A percentile compares a stretch with the other conserved stretches of the same genome.
Conservation (phyloP, 2,113 vertebrate species). For the Chloropsis hardwickii region DNA sequence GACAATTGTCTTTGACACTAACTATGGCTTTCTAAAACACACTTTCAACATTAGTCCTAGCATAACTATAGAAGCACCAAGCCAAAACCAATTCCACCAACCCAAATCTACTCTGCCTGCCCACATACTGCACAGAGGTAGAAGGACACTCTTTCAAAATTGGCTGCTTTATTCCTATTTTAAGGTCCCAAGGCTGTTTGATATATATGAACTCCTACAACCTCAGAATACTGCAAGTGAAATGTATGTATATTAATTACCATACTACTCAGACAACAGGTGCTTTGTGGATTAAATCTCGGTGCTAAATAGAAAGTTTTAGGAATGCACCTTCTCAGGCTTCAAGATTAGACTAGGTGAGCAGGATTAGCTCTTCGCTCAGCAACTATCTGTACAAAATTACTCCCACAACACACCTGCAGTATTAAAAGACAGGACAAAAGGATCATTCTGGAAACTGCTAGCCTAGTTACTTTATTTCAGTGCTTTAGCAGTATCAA, state of each 20-base stretch:
- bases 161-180: background rate
- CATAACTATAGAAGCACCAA: background rate
- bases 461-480: background rate
- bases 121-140: background rate
- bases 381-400: background rate
- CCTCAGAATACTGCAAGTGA: background rate
- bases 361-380: background rate
- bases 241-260: background rate
- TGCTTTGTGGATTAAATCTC: background rate
- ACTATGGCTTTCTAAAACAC: background rate
- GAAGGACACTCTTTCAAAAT: background rate
- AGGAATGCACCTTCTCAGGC: background rate
- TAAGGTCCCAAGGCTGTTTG: background rate
- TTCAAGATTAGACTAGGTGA: background rate
- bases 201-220: background rate
- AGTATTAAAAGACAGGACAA: background rate
- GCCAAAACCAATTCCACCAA: background rate
- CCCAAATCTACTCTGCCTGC: background rate
- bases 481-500: background rate
- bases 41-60: background rate
- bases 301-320: background rate
- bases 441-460: conserved; percentile 8
- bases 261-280: background rate
- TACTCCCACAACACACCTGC: background rate
- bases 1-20: background rate